Evolutionary conservation across 2,113 vertebrate species (phyloP).

Genomic region (Catagonus wagneri): DNA sequence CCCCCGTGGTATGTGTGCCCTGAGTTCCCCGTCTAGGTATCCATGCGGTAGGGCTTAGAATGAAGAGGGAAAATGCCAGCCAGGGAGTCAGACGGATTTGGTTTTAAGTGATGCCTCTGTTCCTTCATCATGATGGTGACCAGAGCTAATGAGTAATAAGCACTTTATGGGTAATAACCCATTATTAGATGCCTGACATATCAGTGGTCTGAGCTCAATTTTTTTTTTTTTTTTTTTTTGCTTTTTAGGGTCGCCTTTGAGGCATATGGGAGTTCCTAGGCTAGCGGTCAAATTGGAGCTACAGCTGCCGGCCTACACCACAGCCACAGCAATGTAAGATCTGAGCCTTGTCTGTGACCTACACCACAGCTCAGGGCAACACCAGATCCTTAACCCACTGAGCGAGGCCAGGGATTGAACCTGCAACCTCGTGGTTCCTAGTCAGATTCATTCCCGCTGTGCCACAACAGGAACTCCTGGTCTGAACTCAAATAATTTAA

Average conservation of each 20-base stretch:
- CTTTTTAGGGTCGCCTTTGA: too few species aligned
- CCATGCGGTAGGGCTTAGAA: fast-evolving
- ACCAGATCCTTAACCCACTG: neutral
- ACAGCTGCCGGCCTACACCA: too few species aligned
- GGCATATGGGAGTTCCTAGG: neutral
- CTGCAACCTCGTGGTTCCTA: too few species aligned
- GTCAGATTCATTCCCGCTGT: too few species aligned
- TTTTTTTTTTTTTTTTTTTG: too few species aligned
- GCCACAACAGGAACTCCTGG: too few species aligned
- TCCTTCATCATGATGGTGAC: fast-evolving
- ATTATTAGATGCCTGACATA: neutral
- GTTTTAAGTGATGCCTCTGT: neutral
- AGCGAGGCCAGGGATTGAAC: too few species aligned
- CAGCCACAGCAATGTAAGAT: too few species aligned
- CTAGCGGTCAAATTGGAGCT: neutral
- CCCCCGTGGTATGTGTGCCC: neutral
- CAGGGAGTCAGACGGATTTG: neutral
- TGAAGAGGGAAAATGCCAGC: neutral
- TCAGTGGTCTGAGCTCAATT: neutral
- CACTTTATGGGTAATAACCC: neutral
- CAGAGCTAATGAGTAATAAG: fast-evolving
- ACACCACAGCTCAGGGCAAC: too few species aligned
- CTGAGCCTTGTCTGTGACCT: too few species aligned
- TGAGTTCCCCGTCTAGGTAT: neutral
- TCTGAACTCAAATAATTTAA: neutral